phyloP scores from a whole-genome alignment of 2,113 vertebrate genomes.

The Lycaon pictus region DNA sequence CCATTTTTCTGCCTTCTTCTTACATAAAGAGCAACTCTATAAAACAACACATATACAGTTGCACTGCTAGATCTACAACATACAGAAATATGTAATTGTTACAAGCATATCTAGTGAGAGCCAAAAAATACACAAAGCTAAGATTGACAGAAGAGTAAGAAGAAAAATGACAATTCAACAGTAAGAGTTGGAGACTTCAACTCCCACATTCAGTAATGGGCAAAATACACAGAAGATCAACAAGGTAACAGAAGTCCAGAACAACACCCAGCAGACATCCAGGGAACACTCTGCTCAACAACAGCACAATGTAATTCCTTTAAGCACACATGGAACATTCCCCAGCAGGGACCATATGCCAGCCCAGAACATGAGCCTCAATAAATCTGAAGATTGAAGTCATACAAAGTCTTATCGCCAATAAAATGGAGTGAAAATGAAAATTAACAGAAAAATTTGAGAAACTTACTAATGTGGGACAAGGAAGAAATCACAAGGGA shows the following conservation, averaged over 20 bases:
- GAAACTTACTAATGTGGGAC: background rate
- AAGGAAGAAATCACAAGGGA: background rate
- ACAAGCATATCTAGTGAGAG: background rate
- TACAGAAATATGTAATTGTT: background rate
- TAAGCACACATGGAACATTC: background rate
- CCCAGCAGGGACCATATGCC: background rate
- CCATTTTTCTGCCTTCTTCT: background rate
- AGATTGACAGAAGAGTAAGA: background rate
- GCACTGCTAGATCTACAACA: background rate
- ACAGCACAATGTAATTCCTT: background rate
- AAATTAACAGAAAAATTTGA: background rate
- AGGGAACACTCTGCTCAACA: background rate
- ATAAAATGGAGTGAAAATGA: background rate
- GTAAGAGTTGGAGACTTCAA: background rate
- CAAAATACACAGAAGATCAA: background rate
- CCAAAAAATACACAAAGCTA: background rate
- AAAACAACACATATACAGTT: background rate
- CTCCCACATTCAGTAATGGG: background rate
- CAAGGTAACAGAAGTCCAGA: background rate
- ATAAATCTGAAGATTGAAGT: background rate
- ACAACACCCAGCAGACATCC: background rate
- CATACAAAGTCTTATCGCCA: background rate
- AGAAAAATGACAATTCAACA: background rate
- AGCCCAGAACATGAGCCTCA: background rate
- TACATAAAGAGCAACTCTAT: background rate